Percentiles rank a stretch among this genome's conserved stretches.
These are phyloP conservation scores for Tetragnatha montana DNA, from an alignment of 2,888 invertebrate genomes.

Conservation along the genomic window DNA sequence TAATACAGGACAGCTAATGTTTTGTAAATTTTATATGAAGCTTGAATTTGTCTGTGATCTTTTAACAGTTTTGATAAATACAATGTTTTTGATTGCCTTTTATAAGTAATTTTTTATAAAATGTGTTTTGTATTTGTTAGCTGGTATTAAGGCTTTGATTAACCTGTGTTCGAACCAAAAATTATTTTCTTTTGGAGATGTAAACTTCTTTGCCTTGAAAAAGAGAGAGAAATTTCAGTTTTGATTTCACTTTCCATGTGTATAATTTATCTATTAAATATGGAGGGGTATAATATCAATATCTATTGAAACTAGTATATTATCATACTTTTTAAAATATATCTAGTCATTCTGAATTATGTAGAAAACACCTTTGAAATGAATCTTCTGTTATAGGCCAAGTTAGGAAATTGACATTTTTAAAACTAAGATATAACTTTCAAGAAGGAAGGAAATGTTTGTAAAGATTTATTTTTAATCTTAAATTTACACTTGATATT, in stretches of 20 bases:
- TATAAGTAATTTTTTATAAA: conserved; percentile 58
- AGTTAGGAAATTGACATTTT: background rate
- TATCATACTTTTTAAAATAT: background rate
- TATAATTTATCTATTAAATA: background rate
- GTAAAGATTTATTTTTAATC: background rate
- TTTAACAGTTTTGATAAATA: conserved; percentile 55
- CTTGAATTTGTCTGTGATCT: conserved; percentile 65
- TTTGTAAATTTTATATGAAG: conserved; percentile 56
- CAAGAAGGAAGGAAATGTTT: background rate
- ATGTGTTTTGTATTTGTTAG: conserved; percentile 29
- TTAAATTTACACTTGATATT: background rate
- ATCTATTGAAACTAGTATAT: background rate
- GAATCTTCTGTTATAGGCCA: background rate
- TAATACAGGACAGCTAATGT: background rate
- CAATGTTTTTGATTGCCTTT: conserved; percentile 47
- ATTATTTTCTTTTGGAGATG: no score
- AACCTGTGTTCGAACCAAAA: background rate
- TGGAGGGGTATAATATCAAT: background rate
- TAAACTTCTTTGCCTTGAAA: background rate
- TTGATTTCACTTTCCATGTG: background rate
- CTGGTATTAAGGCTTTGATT: background rate
- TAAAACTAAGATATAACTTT: background rate
- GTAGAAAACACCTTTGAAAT: background rate
- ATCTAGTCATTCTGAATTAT: background rate
- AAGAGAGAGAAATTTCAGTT: background rate